Evolutionary conservation across 2,888 invertebrate genomes (phyloP), one percentile per base, ranked within the genome.

Genomic region (Syrista parreyssii): DNA sequence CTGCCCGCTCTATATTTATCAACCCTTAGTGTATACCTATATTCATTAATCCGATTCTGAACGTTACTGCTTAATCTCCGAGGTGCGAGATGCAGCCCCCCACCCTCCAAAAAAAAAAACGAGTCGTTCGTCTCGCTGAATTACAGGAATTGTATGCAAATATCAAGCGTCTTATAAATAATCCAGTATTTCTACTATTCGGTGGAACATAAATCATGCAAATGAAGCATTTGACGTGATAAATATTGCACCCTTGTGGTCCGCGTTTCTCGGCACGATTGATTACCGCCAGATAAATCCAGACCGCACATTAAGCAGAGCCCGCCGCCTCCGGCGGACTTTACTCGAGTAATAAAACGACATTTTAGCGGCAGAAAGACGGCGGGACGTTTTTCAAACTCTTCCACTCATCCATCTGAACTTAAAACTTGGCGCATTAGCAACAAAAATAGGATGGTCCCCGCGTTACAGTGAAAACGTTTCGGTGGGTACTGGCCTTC

Each of bases 171-270:
- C 74, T 76, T 73, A 84, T 85, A 86, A 86, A 87, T 87, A 86
- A 86, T 87, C 83, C 83, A 77, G 81, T 84, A 81, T 82, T 85
- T 82, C 85, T 80, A 80, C 82, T 80, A 77, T 86, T 88, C 85
- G 86, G 83, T 81, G 84, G 82, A 82, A 86, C 86, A 88, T 90
- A 87, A 89, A 90, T 90, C 90, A 90, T 89, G 88, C 86, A 89
- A 90, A 89, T 89, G 87, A 89, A 89, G 86, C 88, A 86, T 88
- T 89, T 88, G 89, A 87, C 88, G 88, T 90, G 90, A 90, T 90
- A 90, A 90, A 90, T 89, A 89, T 89, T 88, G 85, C 86, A 86
- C 84, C 84, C 83, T 86, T 85, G 78, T 78, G 84, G 83, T 73
- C 74, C 73, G 79, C 79, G 78, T 82, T 79, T 79, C 80, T 84